Conservation (phyloP, 2,888 invertebrate genomes). For the Drosophila paracracens region DNA sequence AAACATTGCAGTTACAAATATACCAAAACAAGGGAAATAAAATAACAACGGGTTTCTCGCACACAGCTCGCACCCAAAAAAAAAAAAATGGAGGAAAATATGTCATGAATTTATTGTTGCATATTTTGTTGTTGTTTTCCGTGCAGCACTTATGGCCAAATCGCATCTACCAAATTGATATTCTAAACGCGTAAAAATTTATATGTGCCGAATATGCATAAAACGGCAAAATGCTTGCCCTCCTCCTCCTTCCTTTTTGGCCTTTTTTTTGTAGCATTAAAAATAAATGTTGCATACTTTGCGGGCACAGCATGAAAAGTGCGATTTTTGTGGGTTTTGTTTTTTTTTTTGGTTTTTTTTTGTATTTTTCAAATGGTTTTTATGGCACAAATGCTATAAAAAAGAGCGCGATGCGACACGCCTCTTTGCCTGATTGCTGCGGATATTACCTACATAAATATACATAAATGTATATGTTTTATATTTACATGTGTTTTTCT, state of each 20-base stretch:
- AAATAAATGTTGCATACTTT: constrained; percentile 75
- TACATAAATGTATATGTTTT: constrained; percentile 36
- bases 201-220: constrained; percentile 59
- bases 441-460: constrained; percentile 53
- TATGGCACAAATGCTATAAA: constrained; percentile 39
- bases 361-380: constrained; percentile 36
- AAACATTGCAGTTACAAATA: constrained; percentile 37
- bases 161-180: constrained; percentile 76
- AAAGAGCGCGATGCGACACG: constrained; percentile 24
- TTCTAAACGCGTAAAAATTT: constrained; percentile 76
- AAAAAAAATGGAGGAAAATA: constrained; percentile 21
- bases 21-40: not conserved
- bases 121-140: constrained; percentile 32
- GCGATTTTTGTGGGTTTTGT: constrained; percentile 27
- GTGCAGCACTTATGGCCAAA: constrained; percentile 66
- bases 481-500: constrained; percentile 31
- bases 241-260: not conserved
- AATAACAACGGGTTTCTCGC: not conserved
- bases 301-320: constrained; percentile 58
- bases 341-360: constrained; percentile 1
- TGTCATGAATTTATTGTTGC: constrained; percentile 63
- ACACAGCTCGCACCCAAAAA: not conserved
- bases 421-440: constrained; percentile 62
- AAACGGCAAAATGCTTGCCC: constrained; percentile 26
- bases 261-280: constrained; percentile 54